Evolutionary conservation across 2,888 invertebrate genomes (phyloP), one percentile per base, ranked within the genome.

Genomic region (Callyntrura guangdongensis): DNA sequence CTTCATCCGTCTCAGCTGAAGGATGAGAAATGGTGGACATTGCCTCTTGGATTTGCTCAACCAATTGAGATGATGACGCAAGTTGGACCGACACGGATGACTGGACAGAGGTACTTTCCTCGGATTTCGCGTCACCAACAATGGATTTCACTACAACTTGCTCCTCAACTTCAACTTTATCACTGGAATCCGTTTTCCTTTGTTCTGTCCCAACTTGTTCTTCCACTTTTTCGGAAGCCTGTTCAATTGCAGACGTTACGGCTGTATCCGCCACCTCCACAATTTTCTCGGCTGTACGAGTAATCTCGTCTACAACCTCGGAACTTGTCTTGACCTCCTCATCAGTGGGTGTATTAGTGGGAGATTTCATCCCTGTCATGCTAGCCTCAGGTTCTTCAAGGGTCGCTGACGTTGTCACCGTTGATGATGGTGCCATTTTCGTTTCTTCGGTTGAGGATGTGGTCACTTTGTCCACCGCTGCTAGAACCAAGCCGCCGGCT

Each of bases 171-270:
- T 20, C 47, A n/a, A 56, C 77, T 69, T 79, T 22, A 36, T 36
- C 36, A 6, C 36, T 36, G 22, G 61, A 22, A 3, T 64, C 72
- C 0, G 20, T 64, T 74, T 74, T 88, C 49, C 91, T 83, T 6
- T 91, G 67, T 0, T 91, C n/a, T 53, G 90, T 91, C 27, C 83
- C 59, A 8, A 22, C 14, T 72, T 45, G 27, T 27, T 67, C 14
- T 91, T 91, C 49, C 6, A 91, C 67, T 14, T 92, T 91, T 59
- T 92, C 92, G 12, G 87, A 85, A 3, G 92, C 93, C 56, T 64
- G 20, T n/a, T 69, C 82, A 8, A 92, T 82, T 14, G 86, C 90
- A 17, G 90, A 83, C 20, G 27, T 36, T 11, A 92, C 91, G 5
- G 92, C 91, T 12, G 77, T 86, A 20, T 90, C 74, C 11, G 92